Conservation (phyloP, 2,888 invertebrate genomes). For the Phrixothrix hirtus region DNA sequence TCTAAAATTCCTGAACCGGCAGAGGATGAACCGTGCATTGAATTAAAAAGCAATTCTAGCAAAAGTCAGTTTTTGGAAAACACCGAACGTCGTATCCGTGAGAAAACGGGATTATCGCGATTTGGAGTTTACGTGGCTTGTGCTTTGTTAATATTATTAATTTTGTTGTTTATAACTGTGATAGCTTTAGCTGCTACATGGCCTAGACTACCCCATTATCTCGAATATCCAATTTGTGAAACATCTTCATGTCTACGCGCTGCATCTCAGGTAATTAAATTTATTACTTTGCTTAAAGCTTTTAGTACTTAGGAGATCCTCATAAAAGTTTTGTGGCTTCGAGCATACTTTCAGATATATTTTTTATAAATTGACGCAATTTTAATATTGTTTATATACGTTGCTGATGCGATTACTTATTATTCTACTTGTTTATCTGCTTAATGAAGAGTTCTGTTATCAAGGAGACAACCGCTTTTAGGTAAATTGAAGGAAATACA, state of each 20-base stretch:
- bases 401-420: too few species aligned
- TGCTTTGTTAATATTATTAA: slow-evolving; percentile 44
- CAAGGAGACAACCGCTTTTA: too few species aligned
- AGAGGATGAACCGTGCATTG: slow-evolving; percentile 48
- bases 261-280: slow-evolving; percentile 56
- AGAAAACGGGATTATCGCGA: slow-evolving; percentile 45
- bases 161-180: slow-evolving; percentile 55
- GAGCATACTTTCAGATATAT: too few species aligned
- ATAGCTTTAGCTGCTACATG: slow-evolving; percentile 56
- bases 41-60: slow-evolving; percentile 26
- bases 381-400: too few species aligned
- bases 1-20: slow-evolving; percentile 34
- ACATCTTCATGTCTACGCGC: slow-evolving; percentile 58
- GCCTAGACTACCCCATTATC: slow-evolving; percentile 55
- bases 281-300: too few species aligned
- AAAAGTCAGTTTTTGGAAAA: slow-evolving; percentile 32
- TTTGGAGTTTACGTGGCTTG: slow-evolving; percentile 42
- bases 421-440: too few species aligned
- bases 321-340: too few species aligned
- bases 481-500: too few species aligned
- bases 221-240: slow-evolving; percentile 54
- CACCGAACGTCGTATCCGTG: slow-evolving; percentile 39
- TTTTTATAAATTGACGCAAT: too few species aligned
- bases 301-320: too few species aligned
- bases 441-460: too few species aligned